A percentile compares a stretch with the other conserved stretches of the same genome.
Conservation (phyloP, 2,797 vertebrate genomes). For the Acipenser transmontanus region DNA sequence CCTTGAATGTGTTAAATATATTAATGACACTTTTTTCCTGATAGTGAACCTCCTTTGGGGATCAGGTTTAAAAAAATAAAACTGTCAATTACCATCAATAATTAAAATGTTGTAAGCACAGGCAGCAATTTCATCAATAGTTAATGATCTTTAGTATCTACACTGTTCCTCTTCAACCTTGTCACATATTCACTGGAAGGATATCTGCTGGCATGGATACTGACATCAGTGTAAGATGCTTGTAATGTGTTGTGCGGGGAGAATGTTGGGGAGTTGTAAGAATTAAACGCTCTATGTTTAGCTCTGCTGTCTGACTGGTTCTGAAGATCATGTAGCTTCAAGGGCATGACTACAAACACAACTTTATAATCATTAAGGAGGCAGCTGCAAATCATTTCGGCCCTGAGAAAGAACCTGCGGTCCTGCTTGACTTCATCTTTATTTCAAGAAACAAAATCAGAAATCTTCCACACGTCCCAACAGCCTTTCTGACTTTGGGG, state of each 20-base stretch:
- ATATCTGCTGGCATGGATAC: slow-evolving; percentile 13
- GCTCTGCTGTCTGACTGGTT: slow-evolving; percentile 24
- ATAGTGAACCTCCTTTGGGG: slow-evolving; percentile 32
- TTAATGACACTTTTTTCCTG: not conserved
- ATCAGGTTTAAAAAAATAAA: slow-evolving; percentile 44
- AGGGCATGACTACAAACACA: slow-evolving; percentile 26
- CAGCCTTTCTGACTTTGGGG: no score
- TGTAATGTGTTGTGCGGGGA: slow-evolving; percentile 45
- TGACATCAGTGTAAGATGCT: slow-evolving; percentile 24
- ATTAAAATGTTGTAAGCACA: slow-evolving; percentile 66
- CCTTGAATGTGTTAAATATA: no score
- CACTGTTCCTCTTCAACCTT: slow-evolving; percentile 22
- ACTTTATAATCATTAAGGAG: slow-evolving; percentile 1
- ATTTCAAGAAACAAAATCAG: no score
- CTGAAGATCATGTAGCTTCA: slow-evolving; percentile 24
- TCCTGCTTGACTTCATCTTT: no score
- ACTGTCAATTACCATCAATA: slow-evolving; percentile 64
- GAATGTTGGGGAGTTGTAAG: slow-evolving; percentile 22
- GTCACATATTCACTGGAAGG: slow-evolving; percentile 24
- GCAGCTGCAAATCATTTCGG: no score
- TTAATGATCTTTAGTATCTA: slow-evolving; percentile 51
- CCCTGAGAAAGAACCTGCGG: no score
- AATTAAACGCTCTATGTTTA: slow-evolving; percentile 32
- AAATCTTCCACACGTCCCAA: no score
- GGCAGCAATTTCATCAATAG: slow-evolving; percentile 54